A percentile compares a stretch with the other conserved stretches of the same genome.
Evolutionary conservation across 2,888 invertebrate genomes (phyloP).

Genomic region (Lacanobia wlatinum): DNA sequence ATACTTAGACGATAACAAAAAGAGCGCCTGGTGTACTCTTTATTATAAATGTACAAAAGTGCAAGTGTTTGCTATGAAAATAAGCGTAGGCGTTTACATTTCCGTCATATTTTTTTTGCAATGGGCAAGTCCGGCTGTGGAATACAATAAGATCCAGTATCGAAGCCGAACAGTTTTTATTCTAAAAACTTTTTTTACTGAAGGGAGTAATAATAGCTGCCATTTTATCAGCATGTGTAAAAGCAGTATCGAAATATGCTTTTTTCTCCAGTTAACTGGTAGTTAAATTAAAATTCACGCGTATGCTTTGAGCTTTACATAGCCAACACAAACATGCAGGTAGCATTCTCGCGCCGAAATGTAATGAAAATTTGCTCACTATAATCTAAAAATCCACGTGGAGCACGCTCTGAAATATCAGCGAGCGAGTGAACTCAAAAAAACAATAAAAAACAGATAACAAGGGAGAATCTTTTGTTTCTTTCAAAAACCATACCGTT

Average conservation of each 20-base stretch:
- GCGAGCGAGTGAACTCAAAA: constrained; percentile 54
- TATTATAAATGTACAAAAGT: no score
- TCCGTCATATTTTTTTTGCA: no score
- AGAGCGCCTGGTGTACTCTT: no score
- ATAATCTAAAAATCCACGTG: constrained; percentile 47
- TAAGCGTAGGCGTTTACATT: no score
- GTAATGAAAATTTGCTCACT: constrained; percentile 43
- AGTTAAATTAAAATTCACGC: constrained; percentile 14
- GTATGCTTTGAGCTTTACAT: background rate
- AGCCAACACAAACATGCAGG: constrained; percentile 18
- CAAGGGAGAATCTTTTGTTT: constrained; percentile 60
- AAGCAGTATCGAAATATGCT: background rate
- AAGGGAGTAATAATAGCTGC: background rate
- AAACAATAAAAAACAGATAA: constrained; percentile 62
- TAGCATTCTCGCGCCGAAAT: constrained; percentile 12
- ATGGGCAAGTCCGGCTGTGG: background rate
- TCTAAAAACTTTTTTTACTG: background rate
- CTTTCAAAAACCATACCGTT: constrained; percentile 64
- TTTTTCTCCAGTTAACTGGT: background rate
- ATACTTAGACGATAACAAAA: no score
- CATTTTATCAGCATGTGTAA: background rate
- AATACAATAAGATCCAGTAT: background rate
- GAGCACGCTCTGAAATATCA: constrained; percentile 52
- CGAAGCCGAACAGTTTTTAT: no score
- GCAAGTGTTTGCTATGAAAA: no score